Percentiles rank a stretch among this genome's conserved stretches.
These are phyloP conservation scores for Hyles lineata DNA, from an alignment of 2,888 invertebrate genomes.

Conservation along the genomic window DNA sequence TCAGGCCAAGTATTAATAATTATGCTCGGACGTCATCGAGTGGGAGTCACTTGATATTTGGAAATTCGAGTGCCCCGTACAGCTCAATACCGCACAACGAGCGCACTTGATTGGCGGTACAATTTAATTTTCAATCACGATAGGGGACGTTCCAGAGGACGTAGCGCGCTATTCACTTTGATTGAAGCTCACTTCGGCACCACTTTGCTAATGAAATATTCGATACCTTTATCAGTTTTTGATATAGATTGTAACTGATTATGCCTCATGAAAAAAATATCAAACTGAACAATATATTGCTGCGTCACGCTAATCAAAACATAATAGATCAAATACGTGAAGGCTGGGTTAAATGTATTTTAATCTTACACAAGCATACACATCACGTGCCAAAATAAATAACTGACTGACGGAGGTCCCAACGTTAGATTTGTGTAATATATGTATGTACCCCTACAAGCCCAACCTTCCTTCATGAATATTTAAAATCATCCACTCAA, in stretches of 20 bases:
- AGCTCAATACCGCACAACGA: conserved; percentile 46
- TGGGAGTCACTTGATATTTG: conserved; percentile 44
- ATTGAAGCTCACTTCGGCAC: conserved; percentile 49
- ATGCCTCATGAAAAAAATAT: neutral
- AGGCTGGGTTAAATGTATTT: too few species aligned
- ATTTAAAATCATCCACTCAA: neutral
- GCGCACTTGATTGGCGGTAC: conserved; percentile 58
- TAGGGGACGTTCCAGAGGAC: conserved; percentile 47
- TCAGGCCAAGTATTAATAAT: conserved; percentile 38
- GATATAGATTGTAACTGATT: conserved; percentile 23
- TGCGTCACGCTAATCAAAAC: neutral
- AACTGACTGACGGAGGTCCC: too few species aligned
- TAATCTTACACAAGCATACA: too few species aligned
- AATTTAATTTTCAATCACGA: conserved; percentile 69
- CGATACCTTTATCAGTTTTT: conserved; percentile 29
- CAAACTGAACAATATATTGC: neutral
- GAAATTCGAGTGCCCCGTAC: conserved; percentile 43
- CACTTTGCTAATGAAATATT: conserved; percentile 41
- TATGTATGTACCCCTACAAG: neutral
- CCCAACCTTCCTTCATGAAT: neutral
- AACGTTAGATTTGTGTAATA: too few species aligned
- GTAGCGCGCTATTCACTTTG: conserved; percentile 49
- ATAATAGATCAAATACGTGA: too few species aligned
- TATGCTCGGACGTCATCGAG: conserved; percentile 40
- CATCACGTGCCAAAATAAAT: too few species aligned